A percentile compares a stretch with the other conserved stretches of the same genome.
phyloP scores from a whole-genome alignment of 2,113 vertebrate genomes.

The Calidris pugnax region DNA sequence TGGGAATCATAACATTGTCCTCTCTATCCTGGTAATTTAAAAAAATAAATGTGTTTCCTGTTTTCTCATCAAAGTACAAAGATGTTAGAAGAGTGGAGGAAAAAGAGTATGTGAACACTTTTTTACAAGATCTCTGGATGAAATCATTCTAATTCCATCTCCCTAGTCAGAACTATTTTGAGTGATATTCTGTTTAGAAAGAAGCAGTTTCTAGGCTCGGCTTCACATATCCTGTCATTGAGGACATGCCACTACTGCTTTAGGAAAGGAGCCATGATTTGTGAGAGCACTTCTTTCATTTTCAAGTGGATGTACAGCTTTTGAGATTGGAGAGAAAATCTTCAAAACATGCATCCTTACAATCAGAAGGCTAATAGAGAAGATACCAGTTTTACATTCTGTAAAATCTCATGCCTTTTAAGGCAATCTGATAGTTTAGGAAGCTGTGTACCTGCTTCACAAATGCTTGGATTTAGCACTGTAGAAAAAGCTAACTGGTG shows the following conservation, averaged over 20 bases:
- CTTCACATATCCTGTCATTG: neutral
- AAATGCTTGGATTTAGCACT: neutral
- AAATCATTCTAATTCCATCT: neutral
- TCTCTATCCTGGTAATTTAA: neutral
- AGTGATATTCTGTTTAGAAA: neutral
- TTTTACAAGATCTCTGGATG: neutral
- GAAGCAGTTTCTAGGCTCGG: neutral
- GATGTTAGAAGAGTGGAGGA: neutral
- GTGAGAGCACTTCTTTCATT: neutral
- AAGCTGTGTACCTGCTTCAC: neutral
- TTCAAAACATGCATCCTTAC: neutral
- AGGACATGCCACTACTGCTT: neutral
- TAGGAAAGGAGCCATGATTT: neutral
- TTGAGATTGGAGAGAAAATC: neutral
- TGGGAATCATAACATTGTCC: neutral
- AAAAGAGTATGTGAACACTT: neutral
- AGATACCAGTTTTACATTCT: neutral
- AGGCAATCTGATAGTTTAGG: neutral
- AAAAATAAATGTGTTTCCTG: slow-evolving; percentile 19
- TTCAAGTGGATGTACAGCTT: neutral
- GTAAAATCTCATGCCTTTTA: neutral
- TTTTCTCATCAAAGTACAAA: neutral
- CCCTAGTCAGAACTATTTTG: neutral
- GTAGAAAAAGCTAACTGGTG: neutral
- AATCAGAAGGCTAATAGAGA: neutral